Percentiles rank a stretch among this genome's conserved stretches.
These are phyloP conservation scores for Calephelis perditalis DNA, from an alignment of 2,888 invertebrate genomes.

Conservation along the genomic window DNA sequence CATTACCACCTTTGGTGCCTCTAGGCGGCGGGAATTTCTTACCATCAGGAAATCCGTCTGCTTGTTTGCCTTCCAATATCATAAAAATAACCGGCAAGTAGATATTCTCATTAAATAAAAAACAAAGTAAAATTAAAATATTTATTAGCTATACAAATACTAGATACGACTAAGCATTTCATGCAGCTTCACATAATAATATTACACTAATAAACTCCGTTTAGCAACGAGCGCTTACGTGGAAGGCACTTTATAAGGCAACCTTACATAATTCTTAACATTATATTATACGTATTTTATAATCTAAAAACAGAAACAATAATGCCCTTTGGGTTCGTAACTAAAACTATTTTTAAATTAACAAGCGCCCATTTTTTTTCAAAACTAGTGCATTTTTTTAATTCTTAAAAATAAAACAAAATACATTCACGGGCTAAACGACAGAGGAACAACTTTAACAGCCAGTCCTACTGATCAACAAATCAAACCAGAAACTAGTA, in stretches of 20 bases:
- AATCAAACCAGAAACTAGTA: too few relatives aligned
- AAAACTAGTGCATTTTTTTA: too few relatives aligned
- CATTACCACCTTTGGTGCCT: too few relatives aligned
- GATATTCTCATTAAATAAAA: constrained; percentile 24
- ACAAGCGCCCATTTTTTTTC: too few relatives aligned
- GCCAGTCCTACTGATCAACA: too few relatives aligned
- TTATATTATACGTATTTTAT: background rate
- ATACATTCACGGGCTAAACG: too few relatives aligned
- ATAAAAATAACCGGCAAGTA: too few relatives aligned
- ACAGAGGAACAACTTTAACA: too few relatives aligned
- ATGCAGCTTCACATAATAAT: constrained; percentile 36
- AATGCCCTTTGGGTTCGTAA: constrained; percentile 14
- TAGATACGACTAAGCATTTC: constrained; percentile 31
- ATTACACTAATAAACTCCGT: constrained; percentile 51
- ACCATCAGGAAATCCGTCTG: too few relatives aligned
- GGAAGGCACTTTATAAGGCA: constrained; percentile 26
- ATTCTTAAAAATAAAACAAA: too few relatives aligned
- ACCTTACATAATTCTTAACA: constrained; percentile 6
- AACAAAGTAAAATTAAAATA: constrained; percentile 35
- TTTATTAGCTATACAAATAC: constrained; percentile 41
- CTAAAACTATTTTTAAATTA: constrained; percentile 2
- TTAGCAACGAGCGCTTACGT: constrained; percentile 40
- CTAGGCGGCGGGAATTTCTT: too few relatives aligned
- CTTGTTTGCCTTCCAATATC: too few relatives aligned
- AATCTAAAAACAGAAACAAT: constrained; percentile 3